Evolutionary conservation across 2,113 vertebrate species (phyloP).

Genomic region (Lepidothrix coronata): DNA sequence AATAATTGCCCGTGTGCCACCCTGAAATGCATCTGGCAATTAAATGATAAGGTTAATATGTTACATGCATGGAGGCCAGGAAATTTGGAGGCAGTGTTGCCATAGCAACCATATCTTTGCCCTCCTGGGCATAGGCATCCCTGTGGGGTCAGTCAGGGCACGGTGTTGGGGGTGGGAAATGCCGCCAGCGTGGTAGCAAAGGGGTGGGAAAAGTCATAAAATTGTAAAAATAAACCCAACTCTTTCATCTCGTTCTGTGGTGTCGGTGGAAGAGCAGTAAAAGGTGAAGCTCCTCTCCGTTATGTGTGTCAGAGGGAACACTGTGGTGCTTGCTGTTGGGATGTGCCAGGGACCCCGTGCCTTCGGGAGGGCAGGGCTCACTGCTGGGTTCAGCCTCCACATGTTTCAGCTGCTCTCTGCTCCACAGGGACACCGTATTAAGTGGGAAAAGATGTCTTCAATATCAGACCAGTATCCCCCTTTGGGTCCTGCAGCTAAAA

Average conservation of each 20-base stretch:
- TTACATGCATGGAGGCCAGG: background rate
- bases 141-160: background rate
- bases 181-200: background rate
- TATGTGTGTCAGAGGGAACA: background rate
- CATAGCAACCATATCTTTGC: slow-evolving; percentile 28
- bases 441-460: background rate
- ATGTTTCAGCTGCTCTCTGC: background rate
- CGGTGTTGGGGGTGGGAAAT: background rate
- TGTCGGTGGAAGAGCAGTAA: background rate
- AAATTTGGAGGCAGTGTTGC: slow-evolving; percentile 21
- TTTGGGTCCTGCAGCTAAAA: background rate
- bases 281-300: background rate
- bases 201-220: slow-evolving; percentile 40
- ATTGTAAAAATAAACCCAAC: background rate
- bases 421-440: fast-evolving
- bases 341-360: background rate
- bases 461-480: background rate
- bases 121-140: slow-evolving; percentile 6
- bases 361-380: background rate
- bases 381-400: background rate
- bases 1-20: slow-evolving; percentile 12
- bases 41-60: slow-evolving; percentile 45
- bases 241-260: background rate
- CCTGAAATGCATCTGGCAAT: slow-evolving; percentile 32
- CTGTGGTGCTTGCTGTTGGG: fast-evolving